Conservation (phyloP, 2,113 vertebrate genomes). For the Holacanthus passer region DNA sequence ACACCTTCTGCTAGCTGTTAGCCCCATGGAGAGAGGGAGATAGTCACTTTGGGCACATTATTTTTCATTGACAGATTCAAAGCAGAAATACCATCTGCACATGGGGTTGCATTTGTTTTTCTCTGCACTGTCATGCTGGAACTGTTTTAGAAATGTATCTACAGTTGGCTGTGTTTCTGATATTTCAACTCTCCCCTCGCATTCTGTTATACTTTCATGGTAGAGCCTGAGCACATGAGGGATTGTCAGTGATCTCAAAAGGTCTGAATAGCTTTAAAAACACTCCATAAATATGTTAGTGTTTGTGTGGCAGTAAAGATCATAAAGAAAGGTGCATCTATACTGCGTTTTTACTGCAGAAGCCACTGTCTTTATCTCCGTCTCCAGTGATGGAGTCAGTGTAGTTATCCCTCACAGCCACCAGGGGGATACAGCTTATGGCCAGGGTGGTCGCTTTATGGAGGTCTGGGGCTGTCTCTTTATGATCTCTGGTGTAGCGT, state of each 20-base stretch:
- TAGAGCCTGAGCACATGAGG: neutral
- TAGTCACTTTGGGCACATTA: slow-evolving; percentile 53
- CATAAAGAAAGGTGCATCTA: neutral
- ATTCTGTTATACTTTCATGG: neutral
- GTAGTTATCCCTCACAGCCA: slow-evolving; percentile 59
- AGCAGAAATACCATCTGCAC: slow-evolving; percentile 42
- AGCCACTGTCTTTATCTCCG: neutral
- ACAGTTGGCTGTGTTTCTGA: neutral
- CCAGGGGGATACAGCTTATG: slow-evolving; percentile 72
- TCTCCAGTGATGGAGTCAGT: slow-evolving; percentile 22
- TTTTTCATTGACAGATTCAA: slow-evolving; percentile 64
- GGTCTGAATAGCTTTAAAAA: neutral
- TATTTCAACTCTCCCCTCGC: neutral
- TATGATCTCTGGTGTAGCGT: neutral
- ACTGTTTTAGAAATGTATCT: neutral
- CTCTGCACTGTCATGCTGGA: neutral
- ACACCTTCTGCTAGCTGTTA: slow-evolving; percentile 80
- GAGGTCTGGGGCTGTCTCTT: neutral
- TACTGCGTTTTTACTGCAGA: slow-evolving; percentile 20
- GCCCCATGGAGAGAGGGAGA: slow-evolving; percentile 67
- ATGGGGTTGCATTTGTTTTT: slow-evolving; percentile 12
- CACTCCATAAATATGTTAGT: neutral
- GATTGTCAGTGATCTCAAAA: neutral
- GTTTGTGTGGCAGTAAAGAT: neutral
- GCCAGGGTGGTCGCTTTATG: slow-evolving; percentile 8